These are phyloP conservation scores for Drosophila willistoni DNA, from an alignment of 1,140 invertebrate species.

Conservation along the genomic window DNA sequence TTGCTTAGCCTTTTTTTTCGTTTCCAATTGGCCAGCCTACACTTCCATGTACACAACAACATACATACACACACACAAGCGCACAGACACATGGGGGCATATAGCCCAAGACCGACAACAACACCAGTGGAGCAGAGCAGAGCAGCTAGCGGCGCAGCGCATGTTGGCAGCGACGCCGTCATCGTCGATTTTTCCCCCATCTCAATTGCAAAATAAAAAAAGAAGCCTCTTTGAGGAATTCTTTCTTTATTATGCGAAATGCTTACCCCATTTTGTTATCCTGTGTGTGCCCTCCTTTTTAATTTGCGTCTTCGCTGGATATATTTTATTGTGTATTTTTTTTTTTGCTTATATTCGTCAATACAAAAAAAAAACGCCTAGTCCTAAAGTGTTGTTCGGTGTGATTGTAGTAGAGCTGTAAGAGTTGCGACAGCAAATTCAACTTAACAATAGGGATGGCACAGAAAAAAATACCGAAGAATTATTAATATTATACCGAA, in stretches of 20 bases:
- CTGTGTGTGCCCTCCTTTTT: slow-evolving; percentile 43
- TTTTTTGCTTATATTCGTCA: slow-evolving; percentile 41
- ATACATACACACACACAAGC: slow-evolving; percentile 27
- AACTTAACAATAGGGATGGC: no score
- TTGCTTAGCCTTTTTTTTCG: slow-evolving; percentile 67
- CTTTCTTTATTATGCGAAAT: background rate
- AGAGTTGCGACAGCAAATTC: background rate
- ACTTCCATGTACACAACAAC: slow-evolving; percentile 29
- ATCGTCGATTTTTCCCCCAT: slow-evolving; percentile 74
- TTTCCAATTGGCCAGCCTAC: slow-evolving; percentile 51
- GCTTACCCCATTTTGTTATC: slow-evolving; percentile 69
- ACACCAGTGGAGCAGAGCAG: slow-evolving; percentile 32
- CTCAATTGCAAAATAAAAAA: slow-evolving; percentile 26
- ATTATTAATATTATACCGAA: background rate
- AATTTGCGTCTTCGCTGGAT: slow-evolving; percentile 43
- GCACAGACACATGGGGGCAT: slow-evolving; percentile 54
- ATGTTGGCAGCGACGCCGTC: slow-evolving; percentile 51
- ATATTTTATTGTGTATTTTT: slow-evolving; percentile 48
- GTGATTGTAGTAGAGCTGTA: background rate
- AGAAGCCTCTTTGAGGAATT: background rate
- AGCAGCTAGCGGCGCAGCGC: slow-evolving; percentile 29
- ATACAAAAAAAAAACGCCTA: slow-evolving; percentile 49
- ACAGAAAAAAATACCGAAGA: background rate
- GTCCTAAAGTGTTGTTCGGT: background rate
- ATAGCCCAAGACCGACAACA: slow-evolving; percentile 61